Percentiles rank a stretch among this genome's conserved stretches.
Conservation (phyloP, 2,797 vertebrate species). For the Arnoldichthys spilopterus region DNA sequence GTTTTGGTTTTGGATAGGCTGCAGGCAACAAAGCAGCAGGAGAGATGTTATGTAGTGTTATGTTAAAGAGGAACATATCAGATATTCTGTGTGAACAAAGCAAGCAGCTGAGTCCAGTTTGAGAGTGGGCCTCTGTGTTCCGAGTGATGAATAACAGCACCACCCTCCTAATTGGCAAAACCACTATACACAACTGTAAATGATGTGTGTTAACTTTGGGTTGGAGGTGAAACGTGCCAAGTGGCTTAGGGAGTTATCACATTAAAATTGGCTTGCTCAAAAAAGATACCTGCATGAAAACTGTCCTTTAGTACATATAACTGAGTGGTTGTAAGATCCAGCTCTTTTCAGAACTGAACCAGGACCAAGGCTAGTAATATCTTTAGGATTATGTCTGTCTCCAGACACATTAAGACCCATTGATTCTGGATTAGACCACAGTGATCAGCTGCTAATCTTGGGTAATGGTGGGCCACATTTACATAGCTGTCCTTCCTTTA, state of each 20-base stretch:
- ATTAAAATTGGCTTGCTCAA: neutral
- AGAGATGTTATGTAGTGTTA: too few relatives aligned
- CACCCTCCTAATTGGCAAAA: too few relatives aligned
- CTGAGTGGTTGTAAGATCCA: neutral
- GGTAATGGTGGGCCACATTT: slow-evolving; percentile 72
- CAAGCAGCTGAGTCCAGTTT: too few relatives aligned
- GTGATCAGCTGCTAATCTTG: slow-evolving; percentile 67
- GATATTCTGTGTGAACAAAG: too few relatives aligned
- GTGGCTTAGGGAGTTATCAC: neutral
- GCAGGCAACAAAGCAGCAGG: too few relatives aligned
- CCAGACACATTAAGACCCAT: slow-evolving; percentile 42
- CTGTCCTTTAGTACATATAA: neutral
- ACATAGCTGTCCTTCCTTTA: slow-evolving; percentile 73
- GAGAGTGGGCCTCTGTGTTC: too few relatives aligned
- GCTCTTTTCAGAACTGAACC: neutral
- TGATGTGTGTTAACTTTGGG: too few relatives aligned
- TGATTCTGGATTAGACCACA: slow-evolving; percentile 62
- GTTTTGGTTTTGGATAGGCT: too few relatives aligned
- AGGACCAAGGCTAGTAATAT: neutral
- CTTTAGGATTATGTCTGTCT: neutral
- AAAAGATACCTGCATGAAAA: neutral
- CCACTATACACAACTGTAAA: too few relatives aligned
- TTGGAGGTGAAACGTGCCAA: too few relatives aligned
- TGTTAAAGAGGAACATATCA: too few relatives aligned
- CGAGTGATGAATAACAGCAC: too few relatives aligned